Conservation (phyloP, 1,140 invertebrate species). For the Calliphora vicina region DNA sequence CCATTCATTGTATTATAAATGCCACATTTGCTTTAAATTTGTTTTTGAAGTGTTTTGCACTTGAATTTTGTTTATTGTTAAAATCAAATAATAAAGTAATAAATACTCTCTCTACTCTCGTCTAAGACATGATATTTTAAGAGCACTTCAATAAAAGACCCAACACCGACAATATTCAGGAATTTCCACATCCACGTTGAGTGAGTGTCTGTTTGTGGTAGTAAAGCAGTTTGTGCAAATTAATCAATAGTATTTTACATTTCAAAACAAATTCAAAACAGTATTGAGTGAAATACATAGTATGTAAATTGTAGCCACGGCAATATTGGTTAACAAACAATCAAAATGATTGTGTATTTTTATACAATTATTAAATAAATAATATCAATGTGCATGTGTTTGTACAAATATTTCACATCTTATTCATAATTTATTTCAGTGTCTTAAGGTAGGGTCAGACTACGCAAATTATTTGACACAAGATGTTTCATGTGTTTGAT, state of each 20-base stretch:
- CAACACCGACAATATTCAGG: background rate
- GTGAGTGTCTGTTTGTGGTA: background rate
- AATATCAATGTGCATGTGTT: too few relatives aligned
- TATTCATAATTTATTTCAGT: too few relatives aligned
- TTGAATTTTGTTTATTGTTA: constrained; percentile 34
- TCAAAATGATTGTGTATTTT: too few relatives aligned
- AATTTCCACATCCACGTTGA: too few relatives aligned
- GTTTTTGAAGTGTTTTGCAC: constrained; percentile 38
- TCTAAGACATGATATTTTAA: too few relatives aligned
- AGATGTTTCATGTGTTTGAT: too few relatives aligned
- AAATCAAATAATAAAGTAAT: too few relatives aligned
- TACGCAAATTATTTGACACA: too few relatives aligned
- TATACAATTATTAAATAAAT: too few relatives aligned
- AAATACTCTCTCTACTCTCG: too few relatives aligned
- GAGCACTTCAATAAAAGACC: background rate
- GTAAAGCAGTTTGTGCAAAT: background rate
- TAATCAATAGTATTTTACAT: background rate
- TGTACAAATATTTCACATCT: too few relatives aligned
- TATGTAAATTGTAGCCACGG: background rate
- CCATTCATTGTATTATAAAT: background rate
- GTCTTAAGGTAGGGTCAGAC: too few relatives aligned
- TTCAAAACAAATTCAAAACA: background rate
- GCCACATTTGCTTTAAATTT: constrained; percentile 10
- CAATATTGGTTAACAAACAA: background rate
- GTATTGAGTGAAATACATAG: background rate